phyloP scores from a whole-genome alignment of 2,113 vertebrate species.

The Cariama cristata region DNA sequence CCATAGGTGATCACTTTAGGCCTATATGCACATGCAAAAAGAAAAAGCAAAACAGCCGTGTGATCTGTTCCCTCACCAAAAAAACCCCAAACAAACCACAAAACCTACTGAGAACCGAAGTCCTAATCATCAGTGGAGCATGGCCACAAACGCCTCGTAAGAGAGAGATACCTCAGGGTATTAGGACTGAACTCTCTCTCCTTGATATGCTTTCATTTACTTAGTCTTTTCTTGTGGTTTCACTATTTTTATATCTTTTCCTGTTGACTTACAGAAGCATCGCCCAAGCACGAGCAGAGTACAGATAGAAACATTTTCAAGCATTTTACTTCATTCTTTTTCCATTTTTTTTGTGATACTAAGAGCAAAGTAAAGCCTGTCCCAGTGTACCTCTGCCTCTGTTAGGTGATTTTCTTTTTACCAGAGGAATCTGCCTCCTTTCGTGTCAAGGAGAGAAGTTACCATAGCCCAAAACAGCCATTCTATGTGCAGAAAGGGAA shows the following conservation, averaged over 20 bases:
- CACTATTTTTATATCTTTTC: background rate
- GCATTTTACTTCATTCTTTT: background rate
- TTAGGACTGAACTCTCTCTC: background rate
- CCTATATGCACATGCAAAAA: background rate
- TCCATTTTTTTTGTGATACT: background rate
- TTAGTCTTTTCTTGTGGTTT: background rate
- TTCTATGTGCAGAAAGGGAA: background rate
- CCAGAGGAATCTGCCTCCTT: background rate
- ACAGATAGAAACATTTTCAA: background rate
- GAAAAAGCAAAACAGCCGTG: background rate
- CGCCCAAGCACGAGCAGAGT: background rate
- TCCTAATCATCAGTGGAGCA: background rate
- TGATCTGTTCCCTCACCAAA: background rate
- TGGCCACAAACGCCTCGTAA: background rate
- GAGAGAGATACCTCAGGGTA: background rate
- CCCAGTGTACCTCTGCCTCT: background rate
- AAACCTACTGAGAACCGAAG: background rate
- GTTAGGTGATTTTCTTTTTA: background rate
- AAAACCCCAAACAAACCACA: background rate
- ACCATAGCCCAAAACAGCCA: background rate
- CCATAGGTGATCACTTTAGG: background rate
- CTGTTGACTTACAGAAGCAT: background rate
- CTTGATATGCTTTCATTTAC: background rate
- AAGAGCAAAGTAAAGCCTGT: background rate
- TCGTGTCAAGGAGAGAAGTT: background rate